phyloP scores from a whole-genome alignment of 92 coral and sea anemone genomes.

The Hydrozoanthus gracilis region DNA sequence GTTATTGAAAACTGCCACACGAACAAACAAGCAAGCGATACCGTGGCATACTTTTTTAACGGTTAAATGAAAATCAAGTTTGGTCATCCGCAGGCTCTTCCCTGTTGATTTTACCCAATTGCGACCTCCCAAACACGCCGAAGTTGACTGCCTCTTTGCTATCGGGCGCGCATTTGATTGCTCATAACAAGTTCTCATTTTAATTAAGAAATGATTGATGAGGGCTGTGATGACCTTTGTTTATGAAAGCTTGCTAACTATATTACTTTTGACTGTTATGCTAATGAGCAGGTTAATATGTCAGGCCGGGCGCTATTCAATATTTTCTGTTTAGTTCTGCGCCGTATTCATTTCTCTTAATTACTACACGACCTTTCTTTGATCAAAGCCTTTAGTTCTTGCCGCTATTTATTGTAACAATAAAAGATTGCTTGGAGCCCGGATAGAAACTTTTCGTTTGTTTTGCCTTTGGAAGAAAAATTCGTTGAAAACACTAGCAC shows the following conservation, averaged over 20 bases:
- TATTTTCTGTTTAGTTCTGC: conserved; percentile 61
- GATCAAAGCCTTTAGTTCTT: conserved; percentile 50
- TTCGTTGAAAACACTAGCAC: not conserved
- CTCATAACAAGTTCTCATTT: conserved; percentile 53
- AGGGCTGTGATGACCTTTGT: conserved; percentile 63
- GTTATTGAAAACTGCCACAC: conserved; percentile 63
- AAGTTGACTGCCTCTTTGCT: conserved; percentile 23
- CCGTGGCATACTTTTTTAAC: conserved; percentile 30
- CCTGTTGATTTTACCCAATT: not conserved
- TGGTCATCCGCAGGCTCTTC: no score
- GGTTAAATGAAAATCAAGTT: not conserved
- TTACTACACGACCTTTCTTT: conserved; percentile 59
- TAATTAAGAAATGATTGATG: conserved; percentile 71
- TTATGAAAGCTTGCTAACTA: conserved; percentile 60
- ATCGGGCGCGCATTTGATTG: conserved; percentile 9
- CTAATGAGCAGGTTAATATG: conserved; percentile 70
- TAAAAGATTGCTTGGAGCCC: not conserved
- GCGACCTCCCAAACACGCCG: not conserved
- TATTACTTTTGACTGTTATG: conserved; percentile 75
- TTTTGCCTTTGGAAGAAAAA: conserved; percentile 4
- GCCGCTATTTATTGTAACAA: conserved; percentile 45
- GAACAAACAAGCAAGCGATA: conserved; percentile 5
- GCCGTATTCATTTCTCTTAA: conserved; percentile 50
- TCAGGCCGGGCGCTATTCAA: conserved; percentile 56
- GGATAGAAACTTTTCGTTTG: not conserved